Base-by-base conservation (phyloP, 2,888 invertebrate species). In the Ariolimax columbianus region DNA sequence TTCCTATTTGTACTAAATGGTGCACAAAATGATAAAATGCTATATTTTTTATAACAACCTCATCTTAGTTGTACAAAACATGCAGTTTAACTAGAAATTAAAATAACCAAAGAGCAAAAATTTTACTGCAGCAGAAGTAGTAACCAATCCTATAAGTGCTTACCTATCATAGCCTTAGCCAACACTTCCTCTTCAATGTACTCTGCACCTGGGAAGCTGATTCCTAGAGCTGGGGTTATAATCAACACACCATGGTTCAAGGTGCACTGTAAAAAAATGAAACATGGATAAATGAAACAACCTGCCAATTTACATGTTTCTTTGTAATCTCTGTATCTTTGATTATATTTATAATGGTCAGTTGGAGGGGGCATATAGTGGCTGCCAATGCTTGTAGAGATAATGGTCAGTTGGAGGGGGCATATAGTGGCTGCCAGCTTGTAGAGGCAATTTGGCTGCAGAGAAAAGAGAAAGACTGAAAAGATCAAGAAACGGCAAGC, bases 131-230 rank as follows among this genome's bases (percentile, higher is more conserved):
- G 23, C 4, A 63, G n/a, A 63, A 30, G 23, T 63, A 30, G 0
- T 7, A 9, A 7, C 19, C 38, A 26, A 7, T 38, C 70, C 38
- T 36, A 14, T 73, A 1, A 23, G 30, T 51, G 43, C 84, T 82
- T 26, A 85, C 85, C 63, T 55, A 30, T 66, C 77, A 80, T 36
- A 1, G 86, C 86, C 47, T 83, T 72, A 36, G 88, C 87, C 23
- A 88, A 70, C 6, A 91, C 86, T 82, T 89, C 89, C 9, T 84
- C 73, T 84, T 91, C 90, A 36, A 91, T 30, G 81, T 90, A 91
- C 68, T 92, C 91, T 11, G 90, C 86, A 11, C 90, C 90, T 0
- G 91, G 91, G 85, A 91, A 92, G 66, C 86, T 86, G 17, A 92
- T 86, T 0, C 91, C 90, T 23, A 91, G 91, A 40, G 89, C 88